phyloP scores from a whole-genome alignment of 2,888 invertebrate species.

The Drosophila anomelani region DNA sequence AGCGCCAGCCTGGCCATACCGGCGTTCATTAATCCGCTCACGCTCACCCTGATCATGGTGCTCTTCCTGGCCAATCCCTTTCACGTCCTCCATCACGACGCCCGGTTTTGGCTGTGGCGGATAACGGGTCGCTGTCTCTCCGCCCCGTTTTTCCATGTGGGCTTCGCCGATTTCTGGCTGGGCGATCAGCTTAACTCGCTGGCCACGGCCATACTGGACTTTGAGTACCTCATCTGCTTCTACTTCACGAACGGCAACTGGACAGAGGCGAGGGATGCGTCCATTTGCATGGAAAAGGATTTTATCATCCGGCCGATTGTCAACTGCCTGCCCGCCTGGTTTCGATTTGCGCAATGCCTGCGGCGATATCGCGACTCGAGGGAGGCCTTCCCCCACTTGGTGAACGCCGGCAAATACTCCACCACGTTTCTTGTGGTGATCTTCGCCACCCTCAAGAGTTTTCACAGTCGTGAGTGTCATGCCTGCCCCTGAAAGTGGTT shows the following conservation, averaged over 20 bases:
- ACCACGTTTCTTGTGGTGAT: conserved; percentile 98
- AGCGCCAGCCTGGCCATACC: conserved; percentile 94
- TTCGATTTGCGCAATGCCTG: conserved; percentile 98
- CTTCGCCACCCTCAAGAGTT: conserved; percentile 90
- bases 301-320: conserved; percentile 93
- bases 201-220: conserved; percentile 94
- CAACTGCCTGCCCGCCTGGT: conserved; percentile 97
- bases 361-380: conserved; percentile 97
- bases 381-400: conserved; percentile 97
- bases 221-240: conserved; percentile 97
- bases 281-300: conserved; percentile 89
- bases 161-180: conserved; percentile 99
- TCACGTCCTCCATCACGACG: conserved; percentile 95
- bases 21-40: conserved; percentile 95
- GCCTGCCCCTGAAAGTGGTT: neutral
- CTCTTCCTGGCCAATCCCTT: conserved; percentile 96
- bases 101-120: conserved; percentile 96
- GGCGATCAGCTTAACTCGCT: conserved; percentile 99
- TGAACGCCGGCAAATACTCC: conserved; percentile 99
- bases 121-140: conserved; percentile 93
- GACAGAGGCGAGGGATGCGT: conserved; percentile 87
- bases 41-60: conserved; percentile 92
- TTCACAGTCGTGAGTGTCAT: conserved; percentile 87
- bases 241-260: conserved; percentile 92
- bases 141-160: conserved; percentile 96